Percentiles rank a stretch among this genome's conserved stretches.
These are phyloP conservation scores for Drosophila meridiana DNA, from an alignment of 2,888 invertebrate genomes.

Conservation along the genomic window DNA sequence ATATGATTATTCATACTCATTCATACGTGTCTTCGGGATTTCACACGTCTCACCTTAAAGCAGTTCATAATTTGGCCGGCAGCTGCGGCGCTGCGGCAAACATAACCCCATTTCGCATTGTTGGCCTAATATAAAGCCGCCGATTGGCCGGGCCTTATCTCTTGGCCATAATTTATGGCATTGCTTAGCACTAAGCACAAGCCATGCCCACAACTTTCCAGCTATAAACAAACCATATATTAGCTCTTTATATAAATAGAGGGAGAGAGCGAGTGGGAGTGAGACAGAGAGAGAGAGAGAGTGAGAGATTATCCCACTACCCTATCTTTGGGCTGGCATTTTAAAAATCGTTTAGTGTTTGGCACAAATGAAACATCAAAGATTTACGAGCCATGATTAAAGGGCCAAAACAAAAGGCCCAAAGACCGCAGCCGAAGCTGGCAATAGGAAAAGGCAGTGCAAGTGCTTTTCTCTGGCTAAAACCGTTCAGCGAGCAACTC, in stretches of 20 bases:
- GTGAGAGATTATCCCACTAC: background rate
- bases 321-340: constrained; percentile 33
- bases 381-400: constrained; percentile 81
- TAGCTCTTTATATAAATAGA: constrained; percentile 21
- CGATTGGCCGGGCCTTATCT: constrained; percentile 61
- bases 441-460: constrained; percentile 31
- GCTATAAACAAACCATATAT: constrained; percentile 46
- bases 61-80: constrained; percentile 10
- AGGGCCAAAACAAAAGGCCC: constrained; percentile 49
- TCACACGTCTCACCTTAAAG: background rate
- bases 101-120: constrained; percentile 50
- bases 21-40: too few relatives aligned
- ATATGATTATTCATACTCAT: background rate
- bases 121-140: constrained; percentile 49
- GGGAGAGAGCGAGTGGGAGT: background rate
- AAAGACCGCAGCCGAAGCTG: constrained; percentile 12
- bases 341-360: constrained; percentile 78
- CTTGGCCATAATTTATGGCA: constrained; percentile 64
- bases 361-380: constrained; percentile 82
- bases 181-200: constrained; percentile 52
- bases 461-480: constrained; percentile 45
- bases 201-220: constrained; percentile 27
- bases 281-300: background rate
- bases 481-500: constrained; percentile 64
- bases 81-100: constrained; percentile 20